These are phyloP conservation scores for Tinea pellionella DNA, from an alignment of 2,888 invertebrate genomes.

Conservation along the genomic window DNA sequence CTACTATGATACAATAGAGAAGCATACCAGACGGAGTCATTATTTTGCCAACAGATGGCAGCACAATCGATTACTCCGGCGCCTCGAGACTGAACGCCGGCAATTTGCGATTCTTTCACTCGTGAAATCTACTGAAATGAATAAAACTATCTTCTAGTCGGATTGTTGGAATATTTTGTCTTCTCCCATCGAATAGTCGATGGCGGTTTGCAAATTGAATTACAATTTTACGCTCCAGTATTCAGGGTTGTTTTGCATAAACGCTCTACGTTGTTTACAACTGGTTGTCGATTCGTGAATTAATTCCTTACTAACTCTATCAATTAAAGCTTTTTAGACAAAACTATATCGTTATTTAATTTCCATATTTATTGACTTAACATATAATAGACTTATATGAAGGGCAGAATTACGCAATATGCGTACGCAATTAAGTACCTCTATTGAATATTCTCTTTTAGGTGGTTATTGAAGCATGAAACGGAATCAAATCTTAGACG, in stretches of 20 bases:
- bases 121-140: constrained; percentile 66
- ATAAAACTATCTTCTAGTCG: constrained; percentile 59
- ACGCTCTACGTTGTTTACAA: constrained; percentile 17
- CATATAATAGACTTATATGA: too few species aligned
- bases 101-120: constrained; percentile 58
- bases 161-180: constrained; percentile 31
- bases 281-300: not conserved
- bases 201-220: constrained; percentile 12
- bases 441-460: not conserved
- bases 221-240: not conserved
- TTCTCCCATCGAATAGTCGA: constrained; percentile 18
- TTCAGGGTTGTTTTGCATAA: constrained; percentile 16
- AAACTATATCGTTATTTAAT: too few species aligned
- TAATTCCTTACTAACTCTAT: too few species aligned
- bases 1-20: constrained; percentile 29
- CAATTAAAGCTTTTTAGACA: too few species aligned
- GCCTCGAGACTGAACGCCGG: constrained; percentile 47
- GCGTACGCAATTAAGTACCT: not conserved
- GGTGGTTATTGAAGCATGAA: constrained; percentile 9
- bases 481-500: constrained; percentile 8
- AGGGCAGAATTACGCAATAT: too few species aligned
- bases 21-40: constrained; percentile 61
- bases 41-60: constrained; percentile 66
- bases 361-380: too few species aligned
- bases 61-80: constrained; percentile 57